These are phyloP conservation scores for Holacanthella duospinosa DNA, from an alignment of 2,888 invertebrate species.

Conservation along the genomic window DNA sequence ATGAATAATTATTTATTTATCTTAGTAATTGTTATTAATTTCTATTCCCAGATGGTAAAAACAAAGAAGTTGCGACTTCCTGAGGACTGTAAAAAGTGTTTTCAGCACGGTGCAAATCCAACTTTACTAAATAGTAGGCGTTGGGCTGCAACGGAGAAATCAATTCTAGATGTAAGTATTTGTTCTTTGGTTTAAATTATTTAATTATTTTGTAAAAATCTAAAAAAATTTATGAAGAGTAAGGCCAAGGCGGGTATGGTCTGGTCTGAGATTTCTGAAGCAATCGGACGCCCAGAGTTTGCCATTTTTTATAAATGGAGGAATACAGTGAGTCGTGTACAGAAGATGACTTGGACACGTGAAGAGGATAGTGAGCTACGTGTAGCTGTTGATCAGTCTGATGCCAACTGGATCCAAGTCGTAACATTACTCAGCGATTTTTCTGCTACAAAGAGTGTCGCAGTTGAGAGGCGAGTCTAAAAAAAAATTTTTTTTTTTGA, in stretches of 20 bases:
- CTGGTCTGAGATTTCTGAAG: neutral
- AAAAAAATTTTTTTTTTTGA: neutral
- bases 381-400: conserved; percentile 6
- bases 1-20: neutral
- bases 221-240: neutral
- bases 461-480: conserved; percentile 20
- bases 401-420: conserved; percentile 27
- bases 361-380: neutral
- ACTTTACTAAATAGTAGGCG: neutral
- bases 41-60: neutral
- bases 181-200: neutral
- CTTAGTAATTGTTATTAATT: neutral
- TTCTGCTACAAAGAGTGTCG: conserved; percentile 23
- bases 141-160: neutral
- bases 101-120: neutral
- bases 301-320: neutral
- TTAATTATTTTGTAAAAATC: neutral
- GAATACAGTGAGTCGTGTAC: neutral
- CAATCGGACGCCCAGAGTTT: neutral
- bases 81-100: neutral
- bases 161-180: neutral
- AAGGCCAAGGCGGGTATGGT: too few species aligned
- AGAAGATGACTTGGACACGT: neutral
- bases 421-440: conserved; percentile 18
- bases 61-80: neutral